phyloP scores from a whole-genome alignment of 1,140 invertebrate genomes.

The Limonius californicus region DNA sequence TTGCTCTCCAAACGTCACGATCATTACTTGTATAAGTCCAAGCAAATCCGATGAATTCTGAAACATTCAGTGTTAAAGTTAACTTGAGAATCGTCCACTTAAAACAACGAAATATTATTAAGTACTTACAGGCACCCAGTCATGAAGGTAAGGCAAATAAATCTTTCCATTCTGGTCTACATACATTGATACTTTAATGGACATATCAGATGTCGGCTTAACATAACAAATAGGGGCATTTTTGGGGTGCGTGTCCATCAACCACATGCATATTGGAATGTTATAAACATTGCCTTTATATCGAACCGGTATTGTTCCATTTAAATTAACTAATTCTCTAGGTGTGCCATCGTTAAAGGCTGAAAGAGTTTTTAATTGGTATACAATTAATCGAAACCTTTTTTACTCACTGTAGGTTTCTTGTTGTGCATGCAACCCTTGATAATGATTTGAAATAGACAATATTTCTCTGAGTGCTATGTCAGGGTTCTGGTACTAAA shows the following conservation, averaged over 20 bases:
- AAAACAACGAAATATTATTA: too few relatives aligned
- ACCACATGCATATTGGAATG: constrained; percentile 95
- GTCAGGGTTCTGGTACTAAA: constrained; percentile 72
- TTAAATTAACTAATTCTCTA: constrained; percentile 79
- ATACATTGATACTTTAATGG: constrained; percentile 89
- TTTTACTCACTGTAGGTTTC: constrained; percentile 66
- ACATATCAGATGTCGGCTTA: constrained; percentile 92
- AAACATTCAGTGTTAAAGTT: constrained; percentile 28
- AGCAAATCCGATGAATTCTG: constrained; percentile 79
- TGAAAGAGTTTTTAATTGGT: constrained; percentile 49
- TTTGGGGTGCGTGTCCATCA: constrained; percentile 95
- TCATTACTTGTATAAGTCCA: constrained; percentile 87
- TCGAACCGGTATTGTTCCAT: constrained; percentile 88
- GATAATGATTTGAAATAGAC: constrained; percentile 66
- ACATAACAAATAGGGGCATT: constrained; percentile 98
- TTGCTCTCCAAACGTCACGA: constrained; percentile 88
- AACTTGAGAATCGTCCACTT: too few relatives aligned
- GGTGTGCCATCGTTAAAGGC: constrained; percentile 87
- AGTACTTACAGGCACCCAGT: constrained; percentile 87
- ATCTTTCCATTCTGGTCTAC: constrained; percentile 96
- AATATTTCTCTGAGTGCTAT: constrained; percentile 70
- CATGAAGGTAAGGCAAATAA: constrained; percentile 94
- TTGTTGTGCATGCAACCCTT: constrained; percentile 61
- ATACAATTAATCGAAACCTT: too few relatives aligned
- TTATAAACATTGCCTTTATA: constrained; percentile 92